Evolutionary conservation across 2,888 invertebrate species (phyloP).

Genomic region (Mantis religiosa): DNA sequence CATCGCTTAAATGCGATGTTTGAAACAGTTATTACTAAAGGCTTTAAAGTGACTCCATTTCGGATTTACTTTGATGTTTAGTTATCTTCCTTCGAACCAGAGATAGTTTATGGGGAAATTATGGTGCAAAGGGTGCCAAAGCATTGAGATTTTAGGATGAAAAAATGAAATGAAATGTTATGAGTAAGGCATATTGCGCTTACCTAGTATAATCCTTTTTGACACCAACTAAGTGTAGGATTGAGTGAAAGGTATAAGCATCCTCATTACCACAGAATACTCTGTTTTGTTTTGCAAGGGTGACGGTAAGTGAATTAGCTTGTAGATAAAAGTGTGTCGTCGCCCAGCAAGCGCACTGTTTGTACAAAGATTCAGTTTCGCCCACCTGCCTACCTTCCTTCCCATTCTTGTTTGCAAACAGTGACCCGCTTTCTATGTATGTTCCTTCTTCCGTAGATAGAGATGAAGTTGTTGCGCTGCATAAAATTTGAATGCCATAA

Average conservation of each 20-base stretch:
- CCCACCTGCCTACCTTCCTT: too few species aligned
- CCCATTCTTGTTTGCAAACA: neutral
- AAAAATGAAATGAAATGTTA: neutral
- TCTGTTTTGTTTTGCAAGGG: neutral
- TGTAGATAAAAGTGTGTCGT: neutral
- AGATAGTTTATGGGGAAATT: too few species aligned
- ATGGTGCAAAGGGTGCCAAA: too few species aligned
- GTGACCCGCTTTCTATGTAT: neutral
- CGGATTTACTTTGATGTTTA: too few species aligned
- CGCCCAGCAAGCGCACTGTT: too few species aligned
- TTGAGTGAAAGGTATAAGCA: neutral
- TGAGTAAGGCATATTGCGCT: neutral
- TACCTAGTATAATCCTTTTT: neutral
- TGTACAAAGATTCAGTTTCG: too few species aligned
- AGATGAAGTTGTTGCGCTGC: neutral
- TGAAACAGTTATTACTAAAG: too few species aligned
- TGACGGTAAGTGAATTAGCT: neutral
- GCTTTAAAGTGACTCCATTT: too few species aligned
- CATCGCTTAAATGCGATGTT: too few species aligned
- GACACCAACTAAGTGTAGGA: neutral
- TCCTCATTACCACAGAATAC: neutral
- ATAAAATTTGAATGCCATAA: neutral
- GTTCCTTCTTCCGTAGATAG: neutral
- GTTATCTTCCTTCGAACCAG: too few species aligned
- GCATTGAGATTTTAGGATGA: neutral